Percentiles rank a stretch among this genome's conserved stretches.
phyloP scores from a whole-genome alignment of 2,113 vertebrate genomes.

The Neoarius graeffei region DNA sequence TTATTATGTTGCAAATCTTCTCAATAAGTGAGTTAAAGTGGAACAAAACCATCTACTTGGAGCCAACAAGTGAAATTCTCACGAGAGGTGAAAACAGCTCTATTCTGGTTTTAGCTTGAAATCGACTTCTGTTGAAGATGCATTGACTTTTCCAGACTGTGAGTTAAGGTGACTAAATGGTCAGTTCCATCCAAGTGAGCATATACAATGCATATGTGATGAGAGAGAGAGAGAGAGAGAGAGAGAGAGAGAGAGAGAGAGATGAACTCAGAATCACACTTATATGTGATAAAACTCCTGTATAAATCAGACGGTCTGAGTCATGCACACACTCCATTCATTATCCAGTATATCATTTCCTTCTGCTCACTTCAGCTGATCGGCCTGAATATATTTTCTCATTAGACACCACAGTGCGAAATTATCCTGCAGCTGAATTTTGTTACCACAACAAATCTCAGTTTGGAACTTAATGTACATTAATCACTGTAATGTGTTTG shows the following conservation, averaged over 20 bases:
- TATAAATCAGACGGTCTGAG: conserved; percentile 31
- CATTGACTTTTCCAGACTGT: neutral
- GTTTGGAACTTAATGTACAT: neutral
- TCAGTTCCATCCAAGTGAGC: neutral
- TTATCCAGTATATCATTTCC: conserved; percentile 31
- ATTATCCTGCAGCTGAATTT: conserved; percentile 22
- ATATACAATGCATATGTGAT: neutral
- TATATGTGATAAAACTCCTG: conserved; percentile 26
- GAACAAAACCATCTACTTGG: neutral
- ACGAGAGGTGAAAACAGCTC: neutral
- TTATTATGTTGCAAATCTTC: neutral
- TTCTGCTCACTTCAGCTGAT: conserved; percentile 14
- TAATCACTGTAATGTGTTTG: neutral
- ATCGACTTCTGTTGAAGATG: neutral
- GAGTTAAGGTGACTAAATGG: neutral
- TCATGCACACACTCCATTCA: conserved; percentile 23
- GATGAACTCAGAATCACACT: conserved; percentile 23
- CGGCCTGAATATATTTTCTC: conserved; percentile 1
- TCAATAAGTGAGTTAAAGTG: neutral
- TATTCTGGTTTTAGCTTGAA: neutral
- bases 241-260: neutral
- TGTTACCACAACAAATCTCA: conserved; percentile 5
- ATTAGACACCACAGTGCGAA: conserved; percentile 43
- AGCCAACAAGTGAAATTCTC: neutral
- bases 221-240: neutral